Percentiles rank a stretch among this genome's conserved stretches.
These are phyloP conservation scores for Lacerta viridis DNA, from an alignment of 2,797 vertebrate genomes.

Conservation along the genomic window DNA sequence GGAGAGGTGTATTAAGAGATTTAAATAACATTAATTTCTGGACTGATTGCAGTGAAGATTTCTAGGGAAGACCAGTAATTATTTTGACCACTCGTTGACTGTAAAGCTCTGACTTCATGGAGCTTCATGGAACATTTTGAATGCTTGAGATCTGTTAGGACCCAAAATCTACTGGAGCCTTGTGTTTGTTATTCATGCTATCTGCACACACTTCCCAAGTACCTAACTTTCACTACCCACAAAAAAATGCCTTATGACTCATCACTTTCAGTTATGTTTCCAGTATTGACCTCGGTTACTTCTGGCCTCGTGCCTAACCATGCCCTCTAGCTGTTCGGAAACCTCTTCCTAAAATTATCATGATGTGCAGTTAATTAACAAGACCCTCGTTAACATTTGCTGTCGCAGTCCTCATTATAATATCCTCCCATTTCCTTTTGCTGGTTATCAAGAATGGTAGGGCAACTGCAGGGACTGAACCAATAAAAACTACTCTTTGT, in stretches of 20 bases:
- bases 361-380: slow-evolving; percentile 15
- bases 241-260: slow-evolving; percentile 33
- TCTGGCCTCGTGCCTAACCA: slow-evolving; percentile 33
- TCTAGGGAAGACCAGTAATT: not conserved
- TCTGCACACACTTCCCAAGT: not conserved
- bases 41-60: not conserved
- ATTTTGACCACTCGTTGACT: not conserved
- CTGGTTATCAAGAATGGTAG: not conserved
- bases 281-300: not conserved
- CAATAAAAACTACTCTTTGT: not conserved
- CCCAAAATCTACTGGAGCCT: not conserved
- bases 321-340: not conserved
- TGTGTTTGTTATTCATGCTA: not conserved
- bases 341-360: not conserved
- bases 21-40: not conserved
- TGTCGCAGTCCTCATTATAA: not conserved
- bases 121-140: not conserved
- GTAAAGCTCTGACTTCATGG: not conserved
- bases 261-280: slow-evolving; percentile 36
- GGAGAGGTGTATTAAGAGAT: not conserved
- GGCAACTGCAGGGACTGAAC: not conserved
- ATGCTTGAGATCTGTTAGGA: not conserved
- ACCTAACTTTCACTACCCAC: slow-evolving; percentile 24
- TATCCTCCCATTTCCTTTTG: not conserved
- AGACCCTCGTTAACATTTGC: not conserved